Conservation (phyloP, 2,797 vertebrate species). For the Tangara arthus region DNA sequence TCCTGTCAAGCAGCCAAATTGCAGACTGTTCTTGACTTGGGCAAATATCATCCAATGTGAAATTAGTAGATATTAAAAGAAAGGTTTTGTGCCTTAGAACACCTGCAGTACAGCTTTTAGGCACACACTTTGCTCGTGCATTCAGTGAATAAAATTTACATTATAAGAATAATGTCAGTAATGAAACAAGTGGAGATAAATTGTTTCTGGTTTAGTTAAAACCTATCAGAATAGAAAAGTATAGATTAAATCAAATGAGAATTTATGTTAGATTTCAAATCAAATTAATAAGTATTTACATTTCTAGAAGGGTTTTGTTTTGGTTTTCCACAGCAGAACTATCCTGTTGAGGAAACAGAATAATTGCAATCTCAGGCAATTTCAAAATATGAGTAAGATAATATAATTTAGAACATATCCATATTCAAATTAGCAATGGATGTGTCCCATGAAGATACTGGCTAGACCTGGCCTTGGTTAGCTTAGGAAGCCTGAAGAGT, state of each 20-base stretch:
- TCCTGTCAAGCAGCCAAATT: not conserved
- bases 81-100: not conserved
- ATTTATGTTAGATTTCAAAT: not conserved
- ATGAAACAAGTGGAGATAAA: not conserved
- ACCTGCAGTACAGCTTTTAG: not conserved
- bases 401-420: not conserved
- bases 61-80: not conserved
- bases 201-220: slow-evolving; percentile 13
- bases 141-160: not conserved
- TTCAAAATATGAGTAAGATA: not conserved
- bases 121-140: not conserved
- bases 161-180: not conserved
- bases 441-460: not conserved
- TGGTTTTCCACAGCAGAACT: not conserved
- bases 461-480: not conserved
- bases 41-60: not conserved
- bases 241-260: not conserved
- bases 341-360: not conserved
- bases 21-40: not conserved
- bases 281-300: not conserved
- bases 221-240: not conserved
- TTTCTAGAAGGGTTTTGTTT: not conserved
- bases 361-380: not conserved
- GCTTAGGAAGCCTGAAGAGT: not conserved
- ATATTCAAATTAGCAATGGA: not conserved